These are phyloP conservation scores for Micronycteris hirsuta DNA, from an alignment of 2,113 vertebrate species.

Conservation along the genomic window DNA sequence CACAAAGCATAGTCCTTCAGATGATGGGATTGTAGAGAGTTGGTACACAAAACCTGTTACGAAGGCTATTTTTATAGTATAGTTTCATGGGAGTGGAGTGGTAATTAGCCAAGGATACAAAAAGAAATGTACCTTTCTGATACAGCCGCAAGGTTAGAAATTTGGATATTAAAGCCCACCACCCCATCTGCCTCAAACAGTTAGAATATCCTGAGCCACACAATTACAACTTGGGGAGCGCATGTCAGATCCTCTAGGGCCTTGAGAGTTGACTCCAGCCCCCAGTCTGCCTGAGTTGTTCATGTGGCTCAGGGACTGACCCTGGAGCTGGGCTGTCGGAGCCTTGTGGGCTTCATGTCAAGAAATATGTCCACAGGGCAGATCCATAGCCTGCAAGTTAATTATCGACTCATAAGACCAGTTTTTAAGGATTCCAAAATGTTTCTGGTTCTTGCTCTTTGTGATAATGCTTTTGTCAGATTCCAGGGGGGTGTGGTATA, in stretches of 20 bases:
- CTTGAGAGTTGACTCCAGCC: neutral
- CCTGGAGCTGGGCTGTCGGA: neutral
- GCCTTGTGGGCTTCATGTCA: rapidly evolving
- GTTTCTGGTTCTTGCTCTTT: neutral
- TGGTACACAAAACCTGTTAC: neutral
- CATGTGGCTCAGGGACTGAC: neutral
- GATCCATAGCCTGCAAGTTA: neutral
- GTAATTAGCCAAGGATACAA: neutral
- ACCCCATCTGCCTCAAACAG: neutral
- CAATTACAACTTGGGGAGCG: rapidly evolving
- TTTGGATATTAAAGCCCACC: neutral
- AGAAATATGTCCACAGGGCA: neutral
- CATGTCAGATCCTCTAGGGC: neutral
- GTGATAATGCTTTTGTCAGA: neutral
- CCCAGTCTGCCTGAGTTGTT: neutral
- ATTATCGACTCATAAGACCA: neutral
- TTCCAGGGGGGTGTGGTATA: neutral
- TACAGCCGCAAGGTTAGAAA: neutral
- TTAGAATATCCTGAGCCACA: too few relatives aligned
- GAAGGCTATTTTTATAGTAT: neutral
- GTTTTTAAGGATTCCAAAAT: neutral
- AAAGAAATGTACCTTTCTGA: neutral
- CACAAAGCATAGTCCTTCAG: neutral
- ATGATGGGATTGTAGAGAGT: neutral
- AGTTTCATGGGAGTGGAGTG: neutral